Evolutionary conservation across 2,113 vertebrate species (phyloP).

Genomic region (Anser brachyrhynchus): DNA sequence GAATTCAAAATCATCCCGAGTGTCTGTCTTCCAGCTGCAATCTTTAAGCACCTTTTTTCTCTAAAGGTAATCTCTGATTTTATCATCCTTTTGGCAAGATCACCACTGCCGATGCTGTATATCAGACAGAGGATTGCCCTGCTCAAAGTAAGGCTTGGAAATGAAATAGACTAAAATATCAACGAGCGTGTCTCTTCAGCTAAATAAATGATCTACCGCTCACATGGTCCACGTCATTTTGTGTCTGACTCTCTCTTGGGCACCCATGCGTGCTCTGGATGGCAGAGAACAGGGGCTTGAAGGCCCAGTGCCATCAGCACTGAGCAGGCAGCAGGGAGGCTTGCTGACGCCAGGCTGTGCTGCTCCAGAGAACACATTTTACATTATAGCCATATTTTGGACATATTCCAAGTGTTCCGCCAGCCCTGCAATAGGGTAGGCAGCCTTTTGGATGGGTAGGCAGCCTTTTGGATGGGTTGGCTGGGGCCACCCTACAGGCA

Average conservation of each 20-base stretch:
- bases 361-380: background rate
- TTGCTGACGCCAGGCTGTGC: rapidly evolving
- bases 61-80: background rate
- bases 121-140: background rate
- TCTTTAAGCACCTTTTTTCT: background rate
- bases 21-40: conserved; percentile 61
- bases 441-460: background rate
- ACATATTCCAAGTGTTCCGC: background rate
- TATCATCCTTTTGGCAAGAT: background rate
- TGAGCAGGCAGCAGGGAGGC: background rate
- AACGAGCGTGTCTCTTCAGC: background rate
- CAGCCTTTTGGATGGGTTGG: background rate
- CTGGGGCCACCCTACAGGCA: background rate
- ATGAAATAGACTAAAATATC: background rate
- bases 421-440: background rate
- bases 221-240: rapidly evolving
- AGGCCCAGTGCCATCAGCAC: rapidly evolving
- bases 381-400: background rate
- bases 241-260: background rate
- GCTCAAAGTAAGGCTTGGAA: background rate
- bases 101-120: background rate
- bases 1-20: conserved; percentile 19
- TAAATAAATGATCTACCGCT: background rate
- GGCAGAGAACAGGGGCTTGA: background rate
- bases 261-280: too few relatives aligned